Evolutionary conservation across 2,888 invertebrate species (phyloP).

Genomic region (Caenorhabditis sp.): DNA sequence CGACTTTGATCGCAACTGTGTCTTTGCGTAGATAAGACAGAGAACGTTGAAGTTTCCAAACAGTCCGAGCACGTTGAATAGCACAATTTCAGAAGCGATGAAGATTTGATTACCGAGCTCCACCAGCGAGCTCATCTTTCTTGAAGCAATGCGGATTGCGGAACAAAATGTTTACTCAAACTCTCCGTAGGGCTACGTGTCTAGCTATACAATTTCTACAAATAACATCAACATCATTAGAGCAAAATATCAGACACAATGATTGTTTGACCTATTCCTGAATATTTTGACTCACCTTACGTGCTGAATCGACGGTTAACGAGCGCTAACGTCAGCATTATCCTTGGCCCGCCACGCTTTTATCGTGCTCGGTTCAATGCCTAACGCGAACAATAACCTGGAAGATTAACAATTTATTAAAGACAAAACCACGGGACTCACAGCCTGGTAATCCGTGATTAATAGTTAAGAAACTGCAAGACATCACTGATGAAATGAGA

Average conservation of each 20-base stretch:
- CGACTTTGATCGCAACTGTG: slow-evolving; percentile 21
- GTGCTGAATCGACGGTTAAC: background rate
- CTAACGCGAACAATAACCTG: background rate
- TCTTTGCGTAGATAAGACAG: slow-evolving; percentile 20
- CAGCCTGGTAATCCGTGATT: too few relatives aligned
- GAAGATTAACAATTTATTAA: too few relatives aligned
- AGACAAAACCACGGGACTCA: too few relatives aligned
- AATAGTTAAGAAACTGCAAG: background rate
- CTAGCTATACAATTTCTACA: too few relatives aligned
- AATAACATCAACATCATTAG: too few relatives aligned
- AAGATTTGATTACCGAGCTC: slow-evolving; percentile 27
- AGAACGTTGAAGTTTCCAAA: slow-evolving; percentile 45
- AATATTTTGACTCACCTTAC: background rate
- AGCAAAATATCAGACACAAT: too few relatives aligned
- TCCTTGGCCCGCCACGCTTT: background rate
- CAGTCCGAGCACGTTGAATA: slow-evolving; percentile 37
- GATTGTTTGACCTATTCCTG: too few relatives aligned
- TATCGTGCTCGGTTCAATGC: background rate
- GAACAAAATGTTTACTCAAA: too few relatives aligned
- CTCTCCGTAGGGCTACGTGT: too few relatives aligned
- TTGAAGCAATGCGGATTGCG: background rate
- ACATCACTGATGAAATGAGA: slow-evolving; percentile 1
- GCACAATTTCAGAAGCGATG: slow-evolving; percentile 29
- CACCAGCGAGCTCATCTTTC: slow-evolving; percentile 7
- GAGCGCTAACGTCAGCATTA: background rate